A percentile compares a stretch with the other conserved stretches of the same genome.
phyloP scores from a whole-genome alignment of 1,140 invertebrate species.

The Maconellicoccus hirsutus region DNA sequence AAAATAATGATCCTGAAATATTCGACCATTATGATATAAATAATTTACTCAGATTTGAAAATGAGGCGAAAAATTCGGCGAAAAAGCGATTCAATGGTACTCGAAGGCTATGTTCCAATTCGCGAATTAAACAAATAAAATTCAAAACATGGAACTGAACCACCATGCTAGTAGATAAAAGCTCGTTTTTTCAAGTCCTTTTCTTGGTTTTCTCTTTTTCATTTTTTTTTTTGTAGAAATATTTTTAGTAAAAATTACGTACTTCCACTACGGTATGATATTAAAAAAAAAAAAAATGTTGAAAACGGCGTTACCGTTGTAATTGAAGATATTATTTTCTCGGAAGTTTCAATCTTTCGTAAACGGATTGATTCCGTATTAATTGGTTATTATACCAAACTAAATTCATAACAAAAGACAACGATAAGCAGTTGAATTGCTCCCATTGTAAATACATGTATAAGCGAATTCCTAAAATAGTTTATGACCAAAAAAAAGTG shows the following conservation, averaged over 20 bases:
- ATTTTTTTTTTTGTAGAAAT: not conserved
- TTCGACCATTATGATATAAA: conserved; percentile 13
- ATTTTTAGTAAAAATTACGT: not conserved
- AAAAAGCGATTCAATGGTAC: not conserved
- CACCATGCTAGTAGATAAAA: not conserved
- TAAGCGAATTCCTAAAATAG: too few species aligned
- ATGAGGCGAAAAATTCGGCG: not conserved
- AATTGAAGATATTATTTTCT: too few species aligned
- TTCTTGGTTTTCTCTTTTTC: not conserved
- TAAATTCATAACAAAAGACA: too few species aligned
- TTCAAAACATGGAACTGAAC: conserved; percentile 15
- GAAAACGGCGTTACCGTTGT: too few species aligned
- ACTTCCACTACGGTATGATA: not conserved
- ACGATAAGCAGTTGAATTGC: too few species aligned
- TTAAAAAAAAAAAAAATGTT: too few species aligned
- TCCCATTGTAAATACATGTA: too few species aligned
- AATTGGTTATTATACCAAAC: too few species aligned
- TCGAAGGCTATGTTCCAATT: not conserved
- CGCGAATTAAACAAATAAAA: conserved; percentile 8
- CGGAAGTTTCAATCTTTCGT: too few species aligned
- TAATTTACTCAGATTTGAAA: conserved; percentile 6
- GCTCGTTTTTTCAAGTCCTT: not conserved
- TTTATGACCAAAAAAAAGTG: not conserved
- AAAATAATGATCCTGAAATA: not conserved
- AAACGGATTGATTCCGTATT: not conserved